Evolutionary conservation across 2,797 vertebrate genomes (phyloP).

Genomic region (Sarcoramphus papa): DNA sequence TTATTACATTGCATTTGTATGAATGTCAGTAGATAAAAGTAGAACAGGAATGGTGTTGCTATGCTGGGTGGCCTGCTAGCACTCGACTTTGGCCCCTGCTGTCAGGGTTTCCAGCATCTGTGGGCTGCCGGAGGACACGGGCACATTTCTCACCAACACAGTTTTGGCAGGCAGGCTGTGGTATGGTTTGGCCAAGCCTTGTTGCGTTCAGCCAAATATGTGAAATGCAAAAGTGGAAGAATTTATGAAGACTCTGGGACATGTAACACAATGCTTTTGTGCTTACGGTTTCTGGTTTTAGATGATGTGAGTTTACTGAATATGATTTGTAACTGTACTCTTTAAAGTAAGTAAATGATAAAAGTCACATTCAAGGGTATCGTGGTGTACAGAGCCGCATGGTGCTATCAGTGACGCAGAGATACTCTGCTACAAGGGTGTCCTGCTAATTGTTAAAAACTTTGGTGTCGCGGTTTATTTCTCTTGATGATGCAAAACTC

Average conservation of each 20-base stretch:
- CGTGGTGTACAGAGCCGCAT: accelerated
- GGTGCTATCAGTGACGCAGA: neutral
- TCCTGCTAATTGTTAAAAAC: neutral
- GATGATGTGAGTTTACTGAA: neutral
- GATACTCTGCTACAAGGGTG: neutral
- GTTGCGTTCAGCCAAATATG: neutral
- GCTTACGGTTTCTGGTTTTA: neutral
- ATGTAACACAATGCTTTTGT: neutral
- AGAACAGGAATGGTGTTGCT: conserved; percentile 39
- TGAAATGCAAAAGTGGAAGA: neutral
- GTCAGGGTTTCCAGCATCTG: neutral
- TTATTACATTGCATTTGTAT: conserved; percentile 54
- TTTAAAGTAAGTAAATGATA: neutral
- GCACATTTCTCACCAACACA: conserved; percentile 13
- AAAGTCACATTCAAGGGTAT: neutral
- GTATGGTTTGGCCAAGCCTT: neutral
- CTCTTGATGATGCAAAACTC: neutral
- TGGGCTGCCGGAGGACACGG: neutral
- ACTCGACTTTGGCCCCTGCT: conserved; percentile 17
- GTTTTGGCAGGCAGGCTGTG: neutral
- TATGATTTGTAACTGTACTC: neutral
- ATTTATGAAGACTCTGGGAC: neutral
- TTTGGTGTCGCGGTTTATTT: neutral
- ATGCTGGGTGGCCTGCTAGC: conserved; percentile 30
- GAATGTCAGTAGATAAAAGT: conserved; percentile 44